phyloP scores from a whole-genome alignment of 1,140 invertebrate genomes.

The Solenopsis fugax region DNA sequence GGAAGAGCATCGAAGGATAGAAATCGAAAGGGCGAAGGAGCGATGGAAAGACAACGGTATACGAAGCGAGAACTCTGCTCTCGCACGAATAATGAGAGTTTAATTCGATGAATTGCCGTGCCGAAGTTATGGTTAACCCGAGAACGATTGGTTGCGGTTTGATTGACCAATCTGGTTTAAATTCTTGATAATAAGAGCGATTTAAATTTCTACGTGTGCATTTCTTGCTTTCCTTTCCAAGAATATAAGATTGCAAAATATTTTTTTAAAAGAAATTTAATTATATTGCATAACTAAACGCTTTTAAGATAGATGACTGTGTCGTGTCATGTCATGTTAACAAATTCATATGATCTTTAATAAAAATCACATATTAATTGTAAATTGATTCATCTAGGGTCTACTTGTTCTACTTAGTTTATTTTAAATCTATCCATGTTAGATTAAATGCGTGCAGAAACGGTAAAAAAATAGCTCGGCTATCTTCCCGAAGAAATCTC shows the following conservation, averaged over 20 bases:
- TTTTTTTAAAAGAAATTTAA: too few species aligned
- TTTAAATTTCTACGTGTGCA: conserved; percentile 19
- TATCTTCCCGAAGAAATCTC: conserved; percentile 11
- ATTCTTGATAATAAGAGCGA: conserved; percentile 24
- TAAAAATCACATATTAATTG: not conserved
- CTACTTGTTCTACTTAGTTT: not conserved
- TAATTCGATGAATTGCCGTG: conserved; percentile 55
- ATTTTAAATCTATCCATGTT: not conserved
- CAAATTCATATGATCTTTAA: not conserved
- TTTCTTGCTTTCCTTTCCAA: not conserved
- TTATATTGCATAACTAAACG: not conserved
- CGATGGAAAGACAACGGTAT: conserved; percentile 32
- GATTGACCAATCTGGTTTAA: conserved; percentile 50
- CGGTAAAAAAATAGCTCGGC: not conserved
- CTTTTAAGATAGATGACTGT: not conserved
- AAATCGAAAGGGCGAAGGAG: conserved; percentile 33
- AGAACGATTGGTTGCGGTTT: conserved; percentile 10
- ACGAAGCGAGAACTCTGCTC: conserved; percentile 33
- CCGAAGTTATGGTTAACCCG: conserved; percentile 38
- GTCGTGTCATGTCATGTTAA: not conserved
- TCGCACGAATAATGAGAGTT: conserved; percentile 49
- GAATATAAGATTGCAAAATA: not conserved
- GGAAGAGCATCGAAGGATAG: conserved; percentile 20
- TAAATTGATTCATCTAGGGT: not conserved
- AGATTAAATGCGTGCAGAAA: not conserved